A percentile compares a stretch with the other conserved stretches of the same genome.
Conservation (phyloP, 2,888 invertebrate genomes). For the Acronicta aceris region DNA sequence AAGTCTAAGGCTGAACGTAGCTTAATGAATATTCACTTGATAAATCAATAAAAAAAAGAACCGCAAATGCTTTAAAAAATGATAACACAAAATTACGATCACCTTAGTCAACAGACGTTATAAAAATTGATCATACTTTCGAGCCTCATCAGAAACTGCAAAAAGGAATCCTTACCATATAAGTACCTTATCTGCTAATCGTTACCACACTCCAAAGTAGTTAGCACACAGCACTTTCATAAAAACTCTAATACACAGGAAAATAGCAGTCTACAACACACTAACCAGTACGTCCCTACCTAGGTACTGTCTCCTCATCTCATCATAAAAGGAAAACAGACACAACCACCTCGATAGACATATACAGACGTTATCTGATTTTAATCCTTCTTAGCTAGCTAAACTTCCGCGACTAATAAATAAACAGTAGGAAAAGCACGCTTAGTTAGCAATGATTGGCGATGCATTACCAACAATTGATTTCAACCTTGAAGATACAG, state of each 20-base stretch:
- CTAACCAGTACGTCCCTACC: slow-evolving; percentile 16
- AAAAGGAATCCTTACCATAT: too few relatives aligned
- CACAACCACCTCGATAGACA: slow-evolving; percentile 27
- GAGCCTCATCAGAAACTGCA: slow-evolving; percentile 2
- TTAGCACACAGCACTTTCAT: slow-evolving; percentile 19
- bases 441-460: slow-evolving; percentile 25
- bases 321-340: slow-evolving; percentile 35
- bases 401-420: slow-evolving; percentile 11
- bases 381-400: slow-evolving; percentile 9
- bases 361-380: slow-evolving; percentile 6
- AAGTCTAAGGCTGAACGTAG: too few relatives aligned
- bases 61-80: too few relatives aligned
- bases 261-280: slow-evolving; percentile 21
- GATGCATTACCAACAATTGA: slow-evolving; percentile 32
- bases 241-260: slow-evolving; percentile 28
- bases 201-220: slow-evolving; percentile 34
- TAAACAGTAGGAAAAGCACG: slow-evolving; percentile 20
- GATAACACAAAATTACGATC: too few relatives aligned
- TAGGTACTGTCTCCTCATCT: slow-evolving; percentile 15
- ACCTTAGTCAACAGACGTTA: too few relatives aligned
- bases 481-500: slow-evolving; percentile 28
- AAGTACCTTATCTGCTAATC: too few relatives aligned
- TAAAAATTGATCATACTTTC: too few relatives aligned
- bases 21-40: too few relatives aligned
- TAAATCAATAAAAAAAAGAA: too few relatives aligned